Conservation (phyloP, 2,888 invertebrate species). For the Myopa testacea region DNA sequence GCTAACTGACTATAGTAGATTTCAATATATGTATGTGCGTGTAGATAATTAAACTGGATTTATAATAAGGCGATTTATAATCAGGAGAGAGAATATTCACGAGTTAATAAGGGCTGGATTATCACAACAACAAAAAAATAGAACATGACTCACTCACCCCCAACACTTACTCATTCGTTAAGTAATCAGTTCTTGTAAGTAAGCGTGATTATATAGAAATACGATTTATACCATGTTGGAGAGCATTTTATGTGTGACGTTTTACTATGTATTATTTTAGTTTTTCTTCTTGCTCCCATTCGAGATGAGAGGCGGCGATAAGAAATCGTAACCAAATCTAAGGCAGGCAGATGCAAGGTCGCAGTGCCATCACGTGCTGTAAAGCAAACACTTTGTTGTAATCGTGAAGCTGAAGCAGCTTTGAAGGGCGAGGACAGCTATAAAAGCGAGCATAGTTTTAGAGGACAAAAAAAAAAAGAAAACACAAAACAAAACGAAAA, state of each 20-base stretch:
- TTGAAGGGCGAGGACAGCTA: constrained; percentile 11
- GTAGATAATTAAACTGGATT: no score
- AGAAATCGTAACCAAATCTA: not conserved
- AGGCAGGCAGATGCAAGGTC: not conserved
- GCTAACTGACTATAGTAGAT: no score
- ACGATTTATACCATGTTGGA: not conserved
- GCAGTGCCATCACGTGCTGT: constrained; percentile 1
- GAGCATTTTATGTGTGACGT: not conserved
- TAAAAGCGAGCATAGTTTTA: not conserved
- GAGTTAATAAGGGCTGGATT: no score
- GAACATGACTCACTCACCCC: no score
- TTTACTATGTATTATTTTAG: not conserved
- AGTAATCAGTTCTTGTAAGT: no score
- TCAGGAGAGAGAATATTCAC: no score
- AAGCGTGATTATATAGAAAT: no score
- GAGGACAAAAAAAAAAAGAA: not conserved
- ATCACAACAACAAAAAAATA: no score
- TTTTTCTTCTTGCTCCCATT: not conserved
- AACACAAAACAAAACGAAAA: not conserved
- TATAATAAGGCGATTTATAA: no score
- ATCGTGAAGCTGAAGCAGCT: not conserved
- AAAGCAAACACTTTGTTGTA: not conserved
- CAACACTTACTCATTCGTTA: no score
- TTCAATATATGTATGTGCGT: no score
- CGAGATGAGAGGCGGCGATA: not conserved